Base-by-base conservation (phyloP, 2,888 invertebrate species). In the Lissocephala sabroskyi region DNA sequence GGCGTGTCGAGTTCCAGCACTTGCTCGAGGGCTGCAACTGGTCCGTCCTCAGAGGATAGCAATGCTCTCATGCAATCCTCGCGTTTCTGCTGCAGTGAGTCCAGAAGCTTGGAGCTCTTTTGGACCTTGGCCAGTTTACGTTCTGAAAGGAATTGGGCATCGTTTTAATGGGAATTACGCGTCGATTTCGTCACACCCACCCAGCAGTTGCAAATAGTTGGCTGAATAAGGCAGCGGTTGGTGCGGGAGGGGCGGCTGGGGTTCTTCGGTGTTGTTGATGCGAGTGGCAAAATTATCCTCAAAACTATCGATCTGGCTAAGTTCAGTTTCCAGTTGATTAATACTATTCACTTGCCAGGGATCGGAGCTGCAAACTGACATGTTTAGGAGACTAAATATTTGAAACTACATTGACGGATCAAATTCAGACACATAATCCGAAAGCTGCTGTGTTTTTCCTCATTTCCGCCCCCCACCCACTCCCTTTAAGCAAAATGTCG, bases 121-220 rank as follows among this genome's bases (percentile, higher is more conserved):
- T 86, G 86, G 5, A 88, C 79, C 71, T 86, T 86, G 43, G 80
- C 74, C 39, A 88, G 65, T 79, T 86, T 87, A 39, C 71, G 79
- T 61, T 85, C 85, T 85, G 41, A 13, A 41, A 49, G 7, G 17
- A 7, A 29, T n/a, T n/a, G 11, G 33, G 56, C 23, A 39, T 41
- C 5, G 11, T 9, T 13, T 10, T 33, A 41, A 10, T 40, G 16
- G 6, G 11, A 18, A 3, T 32, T 23, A 40, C 43, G 11, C 16
- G 13, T 37, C 4, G 13, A 30, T 9, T 16, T 10, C n/a, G n/a
- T n/a, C n/a, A 16, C 50, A 67, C 80, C 81, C 85, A 92, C 92
- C 91, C 66, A 93, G 86, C 59, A 88, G 84, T 52, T 89, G 89
- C 45, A 92, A 84, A 49, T 85, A 85, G 37, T 70, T 75, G 23